Conservation (phyloP, 1,140 invertebrate genomes). For the Samia ricini region DNA sequence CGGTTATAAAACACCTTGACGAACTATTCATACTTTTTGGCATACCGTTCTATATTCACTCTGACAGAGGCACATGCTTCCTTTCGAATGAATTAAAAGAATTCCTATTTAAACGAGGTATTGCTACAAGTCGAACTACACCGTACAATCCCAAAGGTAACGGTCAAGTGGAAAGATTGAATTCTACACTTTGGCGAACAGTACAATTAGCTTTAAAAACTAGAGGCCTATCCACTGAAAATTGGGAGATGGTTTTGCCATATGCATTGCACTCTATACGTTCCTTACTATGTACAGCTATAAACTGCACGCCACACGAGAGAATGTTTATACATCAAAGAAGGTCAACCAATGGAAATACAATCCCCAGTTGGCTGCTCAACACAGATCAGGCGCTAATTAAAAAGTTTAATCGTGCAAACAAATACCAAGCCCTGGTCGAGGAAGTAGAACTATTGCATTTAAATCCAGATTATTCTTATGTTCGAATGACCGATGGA, state of each 20-base stretch:
- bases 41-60: conserved; percentile 1
- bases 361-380: conserved; percentile 29
- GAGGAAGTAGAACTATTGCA: conserved; percentile 18
- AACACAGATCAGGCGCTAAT: conserved; percentile 9
- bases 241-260: conserved; percentile 9
- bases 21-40: conserved; percentile 2
- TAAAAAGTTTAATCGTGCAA: no score
- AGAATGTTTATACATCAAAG: conserved; percentile 24
- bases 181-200: conserved; percentile 9
- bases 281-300: conserved; percentile 7
- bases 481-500: conserved; percentile 11
- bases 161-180: conserved; percentile 11
- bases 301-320: conserved; percentile 33
- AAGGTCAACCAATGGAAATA: conserved; percentile 19
- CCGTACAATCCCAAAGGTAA: conserved; percentile 1
- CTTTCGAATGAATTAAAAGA: conserved; percentile 2
- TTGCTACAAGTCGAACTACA: conserved; percentile 2
- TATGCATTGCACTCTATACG: conserved; percentile 13
- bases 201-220: no score
- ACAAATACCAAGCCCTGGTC: neutral
- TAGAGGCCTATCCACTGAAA: no score
- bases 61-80: neutral
- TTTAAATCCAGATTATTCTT: conserved; percentile 16
- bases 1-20: conserved; percentile 5
- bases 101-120: conserved; percentile 5